Percentiles rank a stretch among this genome's conserved stretches.
These are phyloP conservation scores for Speoplatyrhinus poulsoni DNA, from an alignment of 2,113 vertebrate species.

Conservation along the genomic window DNA sequence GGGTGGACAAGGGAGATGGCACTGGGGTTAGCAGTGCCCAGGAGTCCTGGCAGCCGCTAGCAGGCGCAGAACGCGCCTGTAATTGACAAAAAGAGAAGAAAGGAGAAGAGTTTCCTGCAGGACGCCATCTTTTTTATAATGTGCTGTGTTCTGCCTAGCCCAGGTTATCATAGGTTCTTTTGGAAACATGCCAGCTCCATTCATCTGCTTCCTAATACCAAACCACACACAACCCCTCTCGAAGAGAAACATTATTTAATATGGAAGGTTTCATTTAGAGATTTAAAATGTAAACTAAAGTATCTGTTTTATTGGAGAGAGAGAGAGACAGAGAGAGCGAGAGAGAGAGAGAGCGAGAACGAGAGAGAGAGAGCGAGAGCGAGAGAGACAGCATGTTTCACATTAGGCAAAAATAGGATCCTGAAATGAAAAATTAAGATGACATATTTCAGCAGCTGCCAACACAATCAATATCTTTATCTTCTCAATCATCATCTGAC, in stretches of 20 bases:
- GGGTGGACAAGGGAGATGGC: slow-evolving; percentile 34
- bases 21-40: slow-evolving; percentile 57
- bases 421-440: not conserved
- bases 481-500: slow-evolving; percentile 8
- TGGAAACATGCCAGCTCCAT: slow-evolving; percentile 41
- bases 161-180: slow-evolving; percentile 44
- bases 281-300: no score
- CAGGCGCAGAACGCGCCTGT: slow-evolving; percentile 63
- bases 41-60: slow-evolving; percentile 53
- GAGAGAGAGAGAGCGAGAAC: not conserved
- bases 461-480: slow-evolving; percentile 27
- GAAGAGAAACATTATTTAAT: no score
- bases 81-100: slow-evolving; percentile 64
- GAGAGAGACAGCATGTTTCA: not conserved
- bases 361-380: not conserved
- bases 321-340: not conserved
- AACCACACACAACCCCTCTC: not conserved
- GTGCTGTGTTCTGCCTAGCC: slow-evolving; percentile 46
- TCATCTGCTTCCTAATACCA: slow-evolving; percentile 15
- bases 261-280: no score
- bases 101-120: slow-evolving; percentile 39
- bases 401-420: not conserved
- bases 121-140: slow-evolving; percentile 31
- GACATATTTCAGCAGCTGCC: not conserved
- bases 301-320: not conserved